Evolutionary conservation across 2,113 vertebrate species (phyloP).

Genomic region (Misgurnus anguillicaudatus): DNA sequence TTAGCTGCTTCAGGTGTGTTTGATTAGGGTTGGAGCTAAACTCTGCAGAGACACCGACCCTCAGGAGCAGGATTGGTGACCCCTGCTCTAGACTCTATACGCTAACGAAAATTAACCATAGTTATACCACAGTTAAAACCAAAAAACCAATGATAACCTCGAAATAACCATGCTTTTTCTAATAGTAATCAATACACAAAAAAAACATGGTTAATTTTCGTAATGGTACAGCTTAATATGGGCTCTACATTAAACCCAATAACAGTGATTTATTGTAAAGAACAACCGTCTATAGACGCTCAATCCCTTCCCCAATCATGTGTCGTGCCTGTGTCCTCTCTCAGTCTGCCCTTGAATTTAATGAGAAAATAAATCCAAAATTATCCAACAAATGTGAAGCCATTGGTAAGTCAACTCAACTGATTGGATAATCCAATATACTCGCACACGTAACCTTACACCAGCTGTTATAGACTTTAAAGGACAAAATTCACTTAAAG

Average conservation of each 20-base stretch:
- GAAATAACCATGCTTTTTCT: too few relatives aligned
- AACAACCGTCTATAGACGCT: constrained; percentile 32
- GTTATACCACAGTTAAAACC: too few relatives aligned
- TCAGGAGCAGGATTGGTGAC: too few relatives aligned
- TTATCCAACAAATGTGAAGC: constrained; percentile 17
- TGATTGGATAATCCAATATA: too few relatives aligned
- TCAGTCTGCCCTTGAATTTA: constrained; percentile 36
- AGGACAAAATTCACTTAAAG: neutral
- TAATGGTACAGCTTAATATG: constrained; percentile 16
- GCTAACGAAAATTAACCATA: too few relatives aligned
- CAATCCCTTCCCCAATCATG: constrained; percentile 21
- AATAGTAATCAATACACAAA: too few relatives aligned
- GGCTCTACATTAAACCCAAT: constrained; percentile 42
- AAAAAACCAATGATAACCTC: too few relatives aligned
- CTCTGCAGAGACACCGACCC: too few relatives aligned
- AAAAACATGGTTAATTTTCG: constrained; percentile 17
- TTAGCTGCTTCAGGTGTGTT: too few relatives aligned
- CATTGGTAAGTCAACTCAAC: neutral
- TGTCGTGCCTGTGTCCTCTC: constrained; percentile 33
- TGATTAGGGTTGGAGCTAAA: too few relatives aligned
- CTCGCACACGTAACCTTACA: neutral
- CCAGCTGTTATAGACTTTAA: neutral
- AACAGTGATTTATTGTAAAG: constrained; percentile 33
- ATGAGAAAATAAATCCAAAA: constrained; percentile 18
- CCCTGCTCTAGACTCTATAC: too few relatives aligned